These are phyloP conservation scores for Neodiprion fabricii DNA, from an alignment of 1,140 invertebrate genomes.

Conservation along the genomic window DNA sequence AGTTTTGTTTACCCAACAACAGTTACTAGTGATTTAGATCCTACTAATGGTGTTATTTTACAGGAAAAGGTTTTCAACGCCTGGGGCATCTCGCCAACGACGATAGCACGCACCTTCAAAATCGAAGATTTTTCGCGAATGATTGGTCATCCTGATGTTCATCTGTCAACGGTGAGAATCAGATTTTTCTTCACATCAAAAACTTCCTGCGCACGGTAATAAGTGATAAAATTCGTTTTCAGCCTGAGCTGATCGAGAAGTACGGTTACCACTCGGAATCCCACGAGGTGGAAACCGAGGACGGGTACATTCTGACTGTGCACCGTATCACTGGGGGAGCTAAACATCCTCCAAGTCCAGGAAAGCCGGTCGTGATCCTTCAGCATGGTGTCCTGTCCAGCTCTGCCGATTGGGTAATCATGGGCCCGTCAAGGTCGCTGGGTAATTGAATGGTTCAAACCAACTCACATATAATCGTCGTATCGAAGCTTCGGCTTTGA, in stretches of 20 bases:
- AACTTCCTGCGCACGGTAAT: constrained; percentile 30
- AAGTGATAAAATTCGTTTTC: constrained; percentile 21
- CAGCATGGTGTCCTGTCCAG: constrained; percentile 81
- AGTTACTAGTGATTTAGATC: too few species aligned
- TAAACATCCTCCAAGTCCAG: constrained; percentile 29
- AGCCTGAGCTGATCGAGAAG: constrained; percentile 66
- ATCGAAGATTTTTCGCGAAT: constrained; percentile 48
- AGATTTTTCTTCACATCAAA: constrained; percentile 23
- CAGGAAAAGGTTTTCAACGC: constrained; percentile 44
- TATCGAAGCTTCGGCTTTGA: neutral
- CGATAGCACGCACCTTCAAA: constrained; percentile 42
- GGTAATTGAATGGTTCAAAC: constrained; percentile 41
- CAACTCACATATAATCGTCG: neutral
- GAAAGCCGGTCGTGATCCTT: constrained; percentile 63
- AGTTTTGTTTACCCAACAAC: too few species aligned
- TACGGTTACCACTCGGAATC: constrained; percentile 66
- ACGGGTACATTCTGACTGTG: constrained; percentile 67
- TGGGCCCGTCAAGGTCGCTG: constrained; percentile 67
- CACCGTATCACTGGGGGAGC: constrained; percentile 64
- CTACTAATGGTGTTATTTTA: constrained; percentile 23
- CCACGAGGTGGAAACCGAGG: constrained; percentile 61
- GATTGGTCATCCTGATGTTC: constrained; percentile 49
- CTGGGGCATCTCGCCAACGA: constrained; percentile 39
- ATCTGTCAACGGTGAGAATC: constrained; percentile 42
- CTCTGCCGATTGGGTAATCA: constrained; percentile 77